Evolutionary conservation across 2,888 invertebrate species (phyloP), one percentile per base, ranked within the genome.

Genomic region (Apamea monoglypha): DNA sequence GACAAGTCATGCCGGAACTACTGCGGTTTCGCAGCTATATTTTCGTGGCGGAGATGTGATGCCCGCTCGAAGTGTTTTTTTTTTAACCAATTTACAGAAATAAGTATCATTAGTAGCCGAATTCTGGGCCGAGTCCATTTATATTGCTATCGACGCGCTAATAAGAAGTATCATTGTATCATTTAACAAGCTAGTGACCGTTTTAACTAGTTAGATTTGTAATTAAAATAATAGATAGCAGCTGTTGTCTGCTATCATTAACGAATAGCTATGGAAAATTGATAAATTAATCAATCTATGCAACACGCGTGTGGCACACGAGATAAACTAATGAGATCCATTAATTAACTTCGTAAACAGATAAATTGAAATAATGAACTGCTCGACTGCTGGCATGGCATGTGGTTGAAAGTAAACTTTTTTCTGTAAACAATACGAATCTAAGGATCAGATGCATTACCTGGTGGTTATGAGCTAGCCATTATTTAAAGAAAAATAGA

Each of bases 301-400:
- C 81, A 74, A 74, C 82, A 64, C 77, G 66, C 63, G 73, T 77
- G 80, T 69, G 72, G 29, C 61, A 84, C 50, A 72, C n/a, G 74
- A 83, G 85, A 85, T 83, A 77, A 76, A 82, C 85, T 85, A 80
- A 85, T 85, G 80, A 85, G 61, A 85, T 80, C 83, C 80, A 85
- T 85, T 84, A 84, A 82, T 87, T 84, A 76, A 82, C 82, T 83
- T 74, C 76, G 80, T 80, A 63, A 80, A 85, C 85, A 80, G 72
- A 78, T 70, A 74, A 44, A 76, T 70, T 74, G 40, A 44, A 63
- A 87, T 86, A 85, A 70, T 63, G 32, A 0, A n/a, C 36, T 53
- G 25, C 25, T 1, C 16, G 18, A 44, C 7, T 40, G 67, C 12
- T 29, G 18, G n/a, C n/a, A 47, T 66, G 25, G 18, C 21, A 16